These are phyloP conservation scores for Oscheius sp. DNA, from an alignment of 1,140 invertebrate species.

Conservation along the genomic window DNA sequence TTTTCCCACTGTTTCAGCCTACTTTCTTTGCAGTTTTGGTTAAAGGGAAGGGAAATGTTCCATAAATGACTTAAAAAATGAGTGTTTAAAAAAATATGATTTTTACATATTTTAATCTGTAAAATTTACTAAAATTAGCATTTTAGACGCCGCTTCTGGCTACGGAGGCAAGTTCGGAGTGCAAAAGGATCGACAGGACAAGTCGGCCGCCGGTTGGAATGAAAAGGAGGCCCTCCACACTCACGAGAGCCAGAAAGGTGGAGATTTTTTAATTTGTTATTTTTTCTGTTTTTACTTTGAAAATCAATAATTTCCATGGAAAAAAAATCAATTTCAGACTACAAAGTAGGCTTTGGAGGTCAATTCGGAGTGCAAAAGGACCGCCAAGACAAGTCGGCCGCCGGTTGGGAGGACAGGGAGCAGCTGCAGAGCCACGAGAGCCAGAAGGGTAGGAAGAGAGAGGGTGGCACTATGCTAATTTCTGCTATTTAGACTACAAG, in stretches of 20 bases:
- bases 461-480: constrained; percentile 1
- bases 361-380: constrained; percentile 79
- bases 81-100: too few species aligned
- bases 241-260: constrained; percentile 54
- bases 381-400: constrained; percentile 74
- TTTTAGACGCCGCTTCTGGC: constrained; percentile 27
- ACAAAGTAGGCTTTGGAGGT: constrained; percentile 77
- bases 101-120: too few species aligned
- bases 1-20: too few species aligned
- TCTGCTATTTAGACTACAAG: constrained; percentile 44
- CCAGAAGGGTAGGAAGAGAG: constrained; percentile 50
- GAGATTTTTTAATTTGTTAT: too few species aligned
- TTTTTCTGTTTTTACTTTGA: too few species aligned
- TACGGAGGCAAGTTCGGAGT: constrained; percentile 61
- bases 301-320: too few species aligned
- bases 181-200: constrained; percentile 60
- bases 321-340: too few species aligned
- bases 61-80: too few species aligned
- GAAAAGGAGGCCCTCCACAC: constrained; percentile 31
- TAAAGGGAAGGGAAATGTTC: too few species aligned
- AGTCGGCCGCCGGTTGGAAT: constrained; percentile 72
- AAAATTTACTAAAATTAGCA: too few species aligned
- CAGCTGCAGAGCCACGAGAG: constrained; percentile 56
- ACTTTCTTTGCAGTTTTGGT: too few species aligned
- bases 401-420: constrained; percentile 73